Evolutionary conservation across 2,113 vertebrate genomes (phyloP).

Genomic region (Nerophis lumbriciformis): DNA sequence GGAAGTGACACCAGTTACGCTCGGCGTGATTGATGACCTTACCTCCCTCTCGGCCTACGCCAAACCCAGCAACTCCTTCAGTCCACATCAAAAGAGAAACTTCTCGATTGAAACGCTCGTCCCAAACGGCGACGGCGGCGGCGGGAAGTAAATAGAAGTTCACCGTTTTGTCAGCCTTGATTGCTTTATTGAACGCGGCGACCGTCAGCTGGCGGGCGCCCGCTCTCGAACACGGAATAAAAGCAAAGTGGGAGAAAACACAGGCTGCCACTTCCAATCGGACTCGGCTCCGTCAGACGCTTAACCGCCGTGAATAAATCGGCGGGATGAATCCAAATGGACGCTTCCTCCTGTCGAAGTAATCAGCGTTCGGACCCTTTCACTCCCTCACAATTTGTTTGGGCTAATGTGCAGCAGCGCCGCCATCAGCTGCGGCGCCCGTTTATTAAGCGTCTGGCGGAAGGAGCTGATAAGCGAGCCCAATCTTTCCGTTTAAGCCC

Average conservation of each 20-base stretch:
- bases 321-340: constrained; percentile 56
- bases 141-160: constrained; percentile 50
- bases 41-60: neutral
- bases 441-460: constrained; percentile 55
- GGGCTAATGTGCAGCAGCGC: constrained; percentile 33
- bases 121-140: constrained; percentile 33
- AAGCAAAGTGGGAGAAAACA: constrained; percentile 14
- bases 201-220: constrained; percentile 27
- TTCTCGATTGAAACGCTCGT: constrained; percentile 65
- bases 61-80: constrained; percentile 45
- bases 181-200: constrained; percentile 56
- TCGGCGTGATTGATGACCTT: no score
- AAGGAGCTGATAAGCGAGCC: constrained; percentile 58
- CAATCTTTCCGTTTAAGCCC: constrained; percentile 36
- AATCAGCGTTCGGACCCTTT: constrained; percentile 37
- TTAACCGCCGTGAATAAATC: constrained; percentile 56
- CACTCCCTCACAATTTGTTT: constrained; percentile 31
- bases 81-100: constrained; percentile 51
- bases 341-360: constrained; percentile 47
- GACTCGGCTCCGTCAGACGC: constrained; percentile 37
- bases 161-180: constrained; percentile 53
- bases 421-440: constrained; percentile 51
- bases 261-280: constrained; percentile 32
- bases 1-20: constrained; percentile 42
- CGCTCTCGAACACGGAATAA: constrained; percentile 13